phyloP scores from a whole-genome alignment of 2,797 vertebrate genomes.

The Antrozous pallidus region DNA sequence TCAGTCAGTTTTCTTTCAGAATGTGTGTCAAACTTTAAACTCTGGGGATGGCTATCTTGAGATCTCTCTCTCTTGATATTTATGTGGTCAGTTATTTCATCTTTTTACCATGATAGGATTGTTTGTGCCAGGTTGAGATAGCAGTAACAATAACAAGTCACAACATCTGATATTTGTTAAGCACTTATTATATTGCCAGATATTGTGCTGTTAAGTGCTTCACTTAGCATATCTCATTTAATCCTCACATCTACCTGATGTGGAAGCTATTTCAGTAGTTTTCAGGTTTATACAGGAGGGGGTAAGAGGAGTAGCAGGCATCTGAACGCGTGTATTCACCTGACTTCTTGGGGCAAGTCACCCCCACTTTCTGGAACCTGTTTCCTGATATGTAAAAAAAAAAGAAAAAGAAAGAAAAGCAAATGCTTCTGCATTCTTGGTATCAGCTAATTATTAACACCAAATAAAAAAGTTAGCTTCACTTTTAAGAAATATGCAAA shows the following conservation, averaged over 20 bases:
- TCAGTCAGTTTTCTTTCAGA: conserved; percentile 33
- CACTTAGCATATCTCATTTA: not conserved
- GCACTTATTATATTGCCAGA: not conserved
- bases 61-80: conserved; percentile 12
- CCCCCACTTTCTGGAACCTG: not conserved
- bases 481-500: conserved; percentile 3
- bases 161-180: not conserved
- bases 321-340: not conserved
- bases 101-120: conserved; percentile 24
- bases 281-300: not conserved
- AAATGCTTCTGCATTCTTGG: not conserved
- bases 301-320: not conserved
- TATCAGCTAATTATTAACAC: conserved; percentile 19
- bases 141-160: not conserved
- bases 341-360: not conserved
- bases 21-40: not conserved
- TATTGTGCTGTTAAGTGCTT: not conserved
- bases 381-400: not conserved
- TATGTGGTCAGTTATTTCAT: conserved; percentile 29
- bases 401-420: not conserved
- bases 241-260: not conserved
- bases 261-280: not conserved
- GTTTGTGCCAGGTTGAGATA: not conserved
- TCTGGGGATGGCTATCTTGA: not conserved
- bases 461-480: not conserved